These are phyloP conservation scores for Andrena fulva DNA, from an alignment of 2,888 invertebrate genomes.

Conservation along the genomic window DNA sequence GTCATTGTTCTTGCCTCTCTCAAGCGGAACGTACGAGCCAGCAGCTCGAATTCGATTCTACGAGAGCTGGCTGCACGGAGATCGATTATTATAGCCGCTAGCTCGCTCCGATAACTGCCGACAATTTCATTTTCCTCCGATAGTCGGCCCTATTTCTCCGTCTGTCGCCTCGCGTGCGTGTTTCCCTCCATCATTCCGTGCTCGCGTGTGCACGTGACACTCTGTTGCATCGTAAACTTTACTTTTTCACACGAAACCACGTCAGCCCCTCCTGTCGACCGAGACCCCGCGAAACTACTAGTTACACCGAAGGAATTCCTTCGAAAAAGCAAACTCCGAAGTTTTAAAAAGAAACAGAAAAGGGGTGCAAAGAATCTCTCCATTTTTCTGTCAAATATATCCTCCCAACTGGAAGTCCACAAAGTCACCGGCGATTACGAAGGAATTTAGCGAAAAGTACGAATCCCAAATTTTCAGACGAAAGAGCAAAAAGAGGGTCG, in stretches of 20 bases:
- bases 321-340: not conserved
- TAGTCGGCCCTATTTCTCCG: slow-evolving; percentile 23
- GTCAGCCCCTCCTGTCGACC: not conserved
- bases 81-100: slow-evolving; percentile 65
- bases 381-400: too few relatives aligned
- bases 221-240: slow-evolving; percentile 17
- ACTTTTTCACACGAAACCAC: slow-evolving; percentile 9
- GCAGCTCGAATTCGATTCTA: slow-evolving; percentile 46
- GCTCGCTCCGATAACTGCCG: slow-evolving; percentile 61
- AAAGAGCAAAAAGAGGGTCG: too few relatives aligned
- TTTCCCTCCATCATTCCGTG: slow-evolving; percentile 45
- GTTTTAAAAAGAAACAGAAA: not conserved
- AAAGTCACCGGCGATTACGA: too few relatives aligned
- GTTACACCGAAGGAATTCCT: not conserved
- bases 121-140: slow-evolving; percentile 67
- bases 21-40: slow-evolving; percentile 27
- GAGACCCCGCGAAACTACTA: not conserved
- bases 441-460: too few relatives aligned
- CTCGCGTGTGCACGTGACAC: slow-evolving; percentile 29
- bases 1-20: slow-evolving; percentile 37
- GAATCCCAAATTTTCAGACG: too few relatives aligned
- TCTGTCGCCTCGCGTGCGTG: slow-evolving; percentile 14
- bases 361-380: not conserved
- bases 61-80: slow-evolving; percentile 41
- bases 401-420: too few relatives aligned